Evolutionary conservation across 2,888 invertebrate genomes (phyloP), one percentile per base, ranked within the genome.

Genomic region (Matsumyia berberina): DNA sequence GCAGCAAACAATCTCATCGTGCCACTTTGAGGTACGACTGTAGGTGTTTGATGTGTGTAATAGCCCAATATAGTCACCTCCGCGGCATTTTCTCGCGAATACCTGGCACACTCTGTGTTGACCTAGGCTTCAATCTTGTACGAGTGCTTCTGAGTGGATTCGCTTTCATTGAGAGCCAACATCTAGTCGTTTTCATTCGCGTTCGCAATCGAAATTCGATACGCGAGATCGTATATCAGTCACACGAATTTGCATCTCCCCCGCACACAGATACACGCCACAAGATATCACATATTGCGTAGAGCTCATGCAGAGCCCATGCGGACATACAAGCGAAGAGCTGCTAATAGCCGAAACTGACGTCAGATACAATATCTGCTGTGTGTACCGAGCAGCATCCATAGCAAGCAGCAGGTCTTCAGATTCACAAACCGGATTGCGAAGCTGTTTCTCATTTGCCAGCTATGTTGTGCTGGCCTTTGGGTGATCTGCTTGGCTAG

Each of bases 401-500:
- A 62, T 12, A 55, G 24, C 67, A 60, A 64, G 17, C 42, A 35
- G 62, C 37, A 51, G 19, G 57, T 62, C 66, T 83, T 79, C n/a
- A 69, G 49, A 73, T 73, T 62, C 67, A 62, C 62, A 79, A 83
- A 83, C 83, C 83, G 79, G 83, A 79, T 83, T 83, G 73, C 31
- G 15, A 73, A 83, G 79, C 42, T 29, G 78, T 67, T 69, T 79
- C 67, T 46, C 62, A 46, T 44, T 73, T 31, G 33, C 51, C 57
- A 69, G 42, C 53, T 51, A 37, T 73, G 35, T 62, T 73, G 35
- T 62, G 73, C 44, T 83, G 79, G 83, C 73, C 79, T 83, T 73
- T 79, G 35, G 73, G 49, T 72, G 79, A 83, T 83, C 78, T 73
- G 83, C 83, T 79, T 83, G 79, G 73, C 83, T 83, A 64, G 83